phyloP scores from a whole-genome alignment of 2,113 vertebrate species.

The Gallinago paraguaiae region DNA sequence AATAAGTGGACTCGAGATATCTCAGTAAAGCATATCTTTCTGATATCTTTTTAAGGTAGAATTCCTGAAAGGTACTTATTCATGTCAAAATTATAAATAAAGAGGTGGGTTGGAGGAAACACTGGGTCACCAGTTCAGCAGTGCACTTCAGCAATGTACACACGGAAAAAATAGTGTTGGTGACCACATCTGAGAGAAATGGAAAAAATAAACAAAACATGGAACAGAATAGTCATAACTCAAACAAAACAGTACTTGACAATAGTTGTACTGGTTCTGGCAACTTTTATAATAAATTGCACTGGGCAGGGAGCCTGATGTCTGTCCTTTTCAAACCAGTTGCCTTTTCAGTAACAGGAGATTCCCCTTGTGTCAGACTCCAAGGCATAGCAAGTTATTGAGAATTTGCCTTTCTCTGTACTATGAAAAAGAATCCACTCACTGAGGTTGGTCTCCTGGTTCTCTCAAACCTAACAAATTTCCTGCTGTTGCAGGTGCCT shows the following conservation, averaged over 20 bases:
- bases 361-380: neutral
- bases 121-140: neutral
- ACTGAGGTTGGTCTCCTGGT: neutral
- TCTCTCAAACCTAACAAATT: neutral
- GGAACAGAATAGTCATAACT: neutral
- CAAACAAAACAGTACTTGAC: neutral
- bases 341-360: neutral
- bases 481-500: neutral
- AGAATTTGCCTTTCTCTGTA: neutral
- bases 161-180: neutral
- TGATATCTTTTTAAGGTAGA: neutral
- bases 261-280: neutral
- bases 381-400: neutral
- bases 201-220: neutral
- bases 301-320: neutral
- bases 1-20: neutral
- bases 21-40: neutral
- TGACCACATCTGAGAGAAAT: neutral
- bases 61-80: neutral
- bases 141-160: neutral
- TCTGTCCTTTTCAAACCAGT: neutral
- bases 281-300: neutral
- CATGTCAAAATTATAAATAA: neutral
- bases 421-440: neutral
- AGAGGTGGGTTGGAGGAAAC: neutral